A percentile compares a stretch with the other conserved stretches of the same genome.
These are phyloP conservation scores for Yponomeuta sedellus DNA, from an alignment of 2,888 invertebrate genomes.

Conservation along the genomic window DNA sequence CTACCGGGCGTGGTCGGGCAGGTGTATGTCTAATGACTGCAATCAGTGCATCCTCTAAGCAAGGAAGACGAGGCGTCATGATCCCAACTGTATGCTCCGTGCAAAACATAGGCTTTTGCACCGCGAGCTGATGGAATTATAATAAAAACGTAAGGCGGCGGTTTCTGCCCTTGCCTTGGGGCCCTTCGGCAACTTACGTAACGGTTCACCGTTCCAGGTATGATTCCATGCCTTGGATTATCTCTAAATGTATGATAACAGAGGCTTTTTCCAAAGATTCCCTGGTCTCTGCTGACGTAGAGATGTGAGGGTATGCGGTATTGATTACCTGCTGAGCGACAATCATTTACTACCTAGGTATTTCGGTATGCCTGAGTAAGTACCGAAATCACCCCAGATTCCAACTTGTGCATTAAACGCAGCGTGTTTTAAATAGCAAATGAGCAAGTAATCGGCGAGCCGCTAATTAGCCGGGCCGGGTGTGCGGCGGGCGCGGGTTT, in stretches of 20 bases:
- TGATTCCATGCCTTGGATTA: too few relatives aligned
- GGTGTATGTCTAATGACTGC: slow-evolving; percentile 16
- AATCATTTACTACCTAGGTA: too few relatives aligned
- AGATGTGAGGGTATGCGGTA: too few relatives aligned
- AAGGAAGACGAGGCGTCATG: not conserved
- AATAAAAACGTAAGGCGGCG: not conserved
- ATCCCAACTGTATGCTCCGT: not conserved
- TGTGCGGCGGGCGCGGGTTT: slow-evolving; percentile 7
- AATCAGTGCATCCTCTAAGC: slow-evolving; percentile 10
- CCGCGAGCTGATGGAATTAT: not conserved
- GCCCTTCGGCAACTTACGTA: too few relatives aligned
- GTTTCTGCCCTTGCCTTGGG: not conserved
- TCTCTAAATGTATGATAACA: too few relatives aligned
- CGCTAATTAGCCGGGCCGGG: not conserved
- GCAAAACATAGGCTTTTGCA: not conserved
- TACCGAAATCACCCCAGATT: not conserved
- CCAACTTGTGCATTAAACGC: not conserved
- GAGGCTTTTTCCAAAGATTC: too few relatives aligned
- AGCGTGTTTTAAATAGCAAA: not conserved
- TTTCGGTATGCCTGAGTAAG: not conserved
- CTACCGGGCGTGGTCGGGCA: slow-evolving; percentile 1
- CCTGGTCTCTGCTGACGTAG: too few relatives aligned
- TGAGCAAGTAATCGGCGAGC: not conserved
- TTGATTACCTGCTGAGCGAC: too few relatives aligned
- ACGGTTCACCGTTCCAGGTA: too few relatives aligned